Conservation (phyloP, 2,113 vertebrate species). For the Hiodon alosoides region DNA sequence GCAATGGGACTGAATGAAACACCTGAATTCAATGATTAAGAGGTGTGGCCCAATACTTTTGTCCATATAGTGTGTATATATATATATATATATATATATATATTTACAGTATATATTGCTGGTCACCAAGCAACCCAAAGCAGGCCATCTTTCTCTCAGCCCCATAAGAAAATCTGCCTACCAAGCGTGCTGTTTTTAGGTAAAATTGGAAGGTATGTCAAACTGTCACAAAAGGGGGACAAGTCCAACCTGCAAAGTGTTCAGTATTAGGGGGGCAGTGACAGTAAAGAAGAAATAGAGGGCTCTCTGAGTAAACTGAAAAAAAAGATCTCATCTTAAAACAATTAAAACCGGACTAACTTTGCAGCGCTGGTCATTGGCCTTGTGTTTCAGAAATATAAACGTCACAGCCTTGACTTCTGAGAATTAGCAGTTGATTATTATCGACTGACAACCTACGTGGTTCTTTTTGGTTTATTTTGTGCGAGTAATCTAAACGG, state of each 20-base stretch:
- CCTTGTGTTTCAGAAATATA: conserved; percentile 4
- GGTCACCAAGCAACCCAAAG: too few relatives aligned
- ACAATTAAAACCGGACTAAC: not conserved
- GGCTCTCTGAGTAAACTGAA: not conserved
- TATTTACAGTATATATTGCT: too few relatives aligned
- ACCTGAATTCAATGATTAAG: too few relatives aligned
- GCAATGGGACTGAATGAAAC: too few relatives aligned
- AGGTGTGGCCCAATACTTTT: too few relatives aligned
- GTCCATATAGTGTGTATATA: too few relatives aligned
- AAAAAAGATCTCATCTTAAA: not conserved
- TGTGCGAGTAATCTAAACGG: not conserved
- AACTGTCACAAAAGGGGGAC: too few relatives aligned
- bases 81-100: too few relatives aligned
- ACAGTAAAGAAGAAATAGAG: not conserved
- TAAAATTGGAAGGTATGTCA: too few relatives aligned
- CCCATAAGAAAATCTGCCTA: too few relatives aligned
- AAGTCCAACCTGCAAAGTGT: not conserved
- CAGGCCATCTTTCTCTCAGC: too few relatives aligned
- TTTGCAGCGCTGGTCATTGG: not conserved
- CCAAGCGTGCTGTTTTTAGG: too few relatives aligned
- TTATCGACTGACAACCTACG: conserved; percentile 1
- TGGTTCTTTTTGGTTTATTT: conserved; percentile 1
- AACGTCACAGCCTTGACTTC: not conserved
- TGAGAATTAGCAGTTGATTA: not conserved
- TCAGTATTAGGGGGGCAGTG: not conserved